Base-by-base conservation (phyloP, 2,888 invertebrate genomes). In the Chalcis sispes region DNA sequence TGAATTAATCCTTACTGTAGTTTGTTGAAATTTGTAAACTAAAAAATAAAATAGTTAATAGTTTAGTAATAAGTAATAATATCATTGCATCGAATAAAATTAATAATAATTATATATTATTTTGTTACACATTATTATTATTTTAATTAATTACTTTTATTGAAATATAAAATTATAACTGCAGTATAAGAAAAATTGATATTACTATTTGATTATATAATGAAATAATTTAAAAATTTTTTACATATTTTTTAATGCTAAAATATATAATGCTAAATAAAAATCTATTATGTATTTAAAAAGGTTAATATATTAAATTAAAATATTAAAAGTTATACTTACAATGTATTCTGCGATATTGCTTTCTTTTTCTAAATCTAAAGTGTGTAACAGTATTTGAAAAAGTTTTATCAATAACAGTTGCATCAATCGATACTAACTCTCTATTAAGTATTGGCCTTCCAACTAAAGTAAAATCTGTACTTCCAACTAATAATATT, bases 401-500 rank as follows among this genome's bases (percentile, higher is more conserved):
- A 13, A 96, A 89, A 0, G 94, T 94, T 88, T 96, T 96, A 72
- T 96, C 96, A 64, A 96, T 93, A 0, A 96, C 91, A 23, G 96
- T 96, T 0, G 95, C 97, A 76, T 93, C 92, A 0, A 97, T 91
- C 80, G 92, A 90, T 0, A 95, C 94, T 58, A 95, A 87, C 15
- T 93, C 94, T 18, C 91, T 90, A 82, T 95, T 94, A 1, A 97
- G 90, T 10, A 96, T 82, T 0, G 97, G 97, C 50, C 93, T 89
- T 8, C 97, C 97, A 78, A 96, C 90, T 0, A 97, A 88, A 0
- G 95, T 94, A 81, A 97, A 97, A 85, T 96, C 95, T 79, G 91
- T 91, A 4, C 93, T 91, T 0, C 95, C 97, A 1, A 95, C 93
- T 25, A 96, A 84, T 62, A 97, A 85, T 1, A 97, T 95, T 90